A percentile compares a stretch with the other conserved stretches of the same genome.
These are phyloP conservation scores for Venustaconcha ellipsiformis DNA, from an alignment of 1,140 invertebrate species.

Conservation along the genomic window DNA sequence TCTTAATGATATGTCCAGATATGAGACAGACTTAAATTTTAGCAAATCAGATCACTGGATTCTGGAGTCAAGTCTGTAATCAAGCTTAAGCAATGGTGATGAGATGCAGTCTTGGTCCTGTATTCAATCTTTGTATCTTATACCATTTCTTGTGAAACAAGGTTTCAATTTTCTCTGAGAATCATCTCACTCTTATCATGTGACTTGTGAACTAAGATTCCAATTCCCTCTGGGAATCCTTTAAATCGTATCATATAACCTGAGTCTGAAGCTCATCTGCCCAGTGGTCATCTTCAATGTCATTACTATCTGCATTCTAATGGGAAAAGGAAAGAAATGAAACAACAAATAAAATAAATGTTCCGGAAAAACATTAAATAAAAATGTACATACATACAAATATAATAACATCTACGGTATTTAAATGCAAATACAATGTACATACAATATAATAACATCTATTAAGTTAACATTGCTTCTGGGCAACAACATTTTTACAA, in stretches of 20 bases:
- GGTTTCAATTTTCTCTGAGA: too few relatives aligned
- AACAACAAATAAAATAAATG: neutral
- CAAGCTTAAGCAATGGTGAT: too few relatives aligned
- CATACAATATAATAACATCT: neutral
- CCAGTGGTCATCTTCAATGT: conserved; percentile 36
- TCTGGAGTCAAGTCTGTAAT: too few relatives aligned
- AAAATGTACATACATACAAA: neutral
- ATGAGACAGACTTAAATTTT: too few relatives aligned
- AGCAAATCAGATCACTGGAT: too few relatives aligned
- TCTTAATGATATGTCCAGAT: too few relatives aligned
- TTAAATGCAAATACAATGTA: neutral
- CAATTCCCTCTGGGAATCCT: too few relatives aligned
- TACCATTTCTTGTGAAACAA: too few relatives aligned
- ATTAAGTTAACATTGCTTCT: neutral
- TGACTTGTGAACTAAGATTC: too few relatives aligned
- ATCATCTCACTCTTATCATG: too few relatives aligned
- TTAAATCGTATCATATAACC: conserved; percentile 14
- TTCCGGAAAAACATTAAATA: neutral
- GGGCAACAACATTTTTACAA: neutral
- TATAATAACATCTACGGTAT: neutral
- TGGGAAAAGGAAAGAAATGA: conserved; percentile 1
- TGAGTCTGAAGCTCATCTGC: conserved; percentile 40
- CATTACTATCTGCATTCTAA: conserved; percentile 29
- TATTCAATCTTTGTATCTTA: too few relatives aligned
- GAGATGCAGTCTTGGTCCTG: too few relatives aligned